phyloP scores from a whole-genome alignment of 2,888 invertebrate species.

The Dryomyza anilis region DNA sequence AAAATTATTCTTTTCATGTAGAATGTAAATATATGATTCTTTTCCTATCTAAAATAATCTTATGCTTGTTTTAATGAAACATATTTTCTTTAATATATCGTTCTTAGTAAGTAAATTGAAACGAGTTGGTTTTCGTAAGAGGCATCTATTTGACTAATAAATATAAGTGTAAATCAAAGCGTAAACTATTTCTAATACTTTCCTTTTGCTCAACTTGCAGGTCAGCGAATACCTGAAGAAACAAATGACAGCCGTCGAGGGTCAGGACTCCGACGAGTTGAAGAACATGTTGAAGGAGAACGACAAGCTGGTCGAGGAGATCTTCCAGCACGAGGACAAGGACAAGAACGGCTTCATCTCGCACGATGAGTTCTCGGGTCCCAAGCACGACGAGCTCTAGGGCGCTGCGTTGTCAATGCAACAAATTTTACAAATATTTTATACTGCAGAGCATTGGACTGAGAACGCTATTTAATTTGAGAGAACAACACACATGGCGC shows the following conservation, averaged over 20 bases:
- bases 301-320: conserved; percentile 93
- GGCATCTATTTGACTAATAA: too few species aligned
- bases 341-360: conserved; percentile 96
- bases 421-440: background rate
- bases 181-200: too few species aligned
- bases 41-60: too few species aligned
- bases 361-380: conserved; percentile 94
- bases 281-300: conserved; percentile 85
- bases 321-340: conserved; percentile 96
- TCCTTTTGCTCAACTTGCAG: conserved; percentile 63
- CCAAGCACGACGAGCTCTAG: conserved; percentile 96
- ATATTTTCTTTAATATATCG: too few species aligned
- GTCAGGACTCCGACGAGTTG: conserved; percentile 76
- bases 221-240: conserved; percentile 91
- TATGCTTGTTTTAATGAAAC: too few species aligned
- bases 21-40: too few species aligned
- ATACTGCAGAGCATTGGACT: conserved; percentile 19
- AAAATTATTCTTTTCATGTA: too few species aligned
- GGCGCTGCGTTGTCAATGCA: background rate
- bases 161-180: too few species aligned
- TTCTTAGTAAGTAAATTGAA: too few species aligned
- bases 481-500: conserved; percentile 9
- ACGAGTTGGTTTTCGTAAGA: too few species aligned
- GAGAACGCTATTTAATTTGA: conserved; percentile 13
- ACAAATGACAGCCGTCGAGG: conserved; percentile 85